Evolutionary conservation across 2,797 vertebrate genomes (phyloP).

Genomic region (Pseudopleuronectes americanus): DNA sequence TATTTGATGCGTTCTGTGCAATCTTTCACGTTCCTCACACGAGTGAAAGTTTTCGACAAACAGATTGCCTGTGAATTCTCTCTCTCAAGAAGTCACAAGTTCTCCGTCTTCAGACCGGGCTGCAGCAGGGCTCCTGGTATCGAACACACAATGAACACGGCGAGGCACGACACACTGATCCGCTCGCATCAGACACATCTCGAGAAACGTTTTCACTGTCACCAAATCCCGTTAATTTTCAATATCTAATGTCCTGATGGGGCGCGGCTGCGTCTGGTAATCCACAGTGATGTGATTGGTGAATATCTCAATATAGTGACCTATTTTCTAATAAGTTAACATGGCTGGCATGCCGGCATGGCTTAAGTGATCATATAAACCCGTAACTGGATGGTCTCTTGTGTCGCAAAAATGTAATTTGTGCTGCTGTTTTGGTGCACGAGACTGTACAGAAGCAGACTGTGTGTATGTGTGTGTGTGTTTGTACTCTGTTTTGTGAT

Average conservation of each 20-base stretch:
- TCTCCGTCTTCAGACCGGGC: conserved; percentile 28
- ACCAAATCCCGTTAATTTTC: conserved; percentile 78
- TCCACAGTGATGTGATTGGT: conserved; percentile 82
- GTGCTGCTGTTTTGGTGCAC: conserved; percentile 30
- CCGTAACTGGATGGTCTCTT: conserved; percentile 58
- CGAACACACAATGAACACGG: background rate
- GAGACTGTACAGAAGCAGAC: conserved; percentile 21
- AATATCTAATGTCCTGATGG: conserved; percentile 78
- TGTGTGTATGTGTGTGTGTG: conserved; percentile 11
- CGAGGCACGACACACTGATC: conserved; percentile 13
- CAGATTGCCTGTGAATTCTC: conserved; percentile 71
- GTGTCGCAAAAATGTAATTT: conserved; percentile 58
- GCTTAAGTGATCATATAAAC: conserved; percentile 73
- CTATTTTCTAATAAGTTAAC: conserved; percentile 74
- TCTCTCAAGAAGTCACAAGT: conserved; percentile 52
- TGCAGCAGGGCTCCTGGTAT: conserved; percentile 9
- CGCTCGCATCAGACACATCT: conserved; percentile 30
- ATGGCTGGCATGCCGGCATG: conserved; percentile 54
- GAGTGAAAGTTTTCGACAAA: conserved; percentile 58
- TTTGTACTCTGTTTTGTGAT: background rate
- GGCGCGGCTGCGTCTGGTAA: conserved; percentile 70
- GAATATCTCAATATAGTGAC: conserved; percentile 79
- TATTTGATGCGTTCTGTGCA: conserved; percentile 38
- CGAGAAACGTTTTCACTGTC: conserved; percentile 52
- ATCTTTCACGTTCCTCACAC: conserved; percentile 57